These are phyloP conservation scores for Bombylius discolor DNA, from an alignment of 2,888 invertebrate species.

Conservation along the genomic window DNA sequence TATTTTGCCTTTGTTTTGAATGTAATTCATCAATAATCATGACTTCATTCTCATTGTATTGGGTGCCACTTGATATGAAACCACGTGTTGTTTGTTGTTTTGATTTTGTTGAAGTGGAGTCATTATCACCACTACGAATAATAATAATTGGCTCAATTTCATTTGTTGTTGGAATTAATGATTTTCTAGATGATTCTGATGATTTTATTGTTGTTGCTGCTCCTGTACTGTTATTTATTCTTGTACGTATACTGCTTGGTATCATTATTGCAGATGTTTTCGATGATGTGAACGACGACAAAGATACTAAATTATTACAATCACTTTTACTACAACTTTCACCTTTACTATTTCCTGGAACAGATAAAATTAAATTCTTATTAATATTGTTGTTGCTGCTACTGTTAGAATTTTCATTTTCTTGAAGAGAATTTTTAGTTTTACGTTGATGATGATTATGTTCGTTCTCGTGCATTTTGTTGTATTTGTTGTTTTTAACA, in stretches of 20 bases:
- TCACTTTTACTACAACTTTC: too few relatives aligned
- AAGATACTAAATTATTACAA: too few relatives aligned
- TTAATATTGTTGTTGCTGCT: background rate
- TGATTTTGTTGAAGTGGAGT: background rate
- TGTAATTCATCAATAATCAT: background rate
- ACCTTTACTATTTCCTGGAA: background rate
- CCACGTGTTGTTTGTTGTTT: background rate
- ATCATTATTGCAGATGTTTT: too few relatives aligned
- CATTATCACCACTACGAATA: background rate
- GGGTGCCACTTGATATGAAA: background rate
- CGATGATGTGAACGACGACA: too few relatives aligned
- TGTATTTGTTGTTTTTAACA: background rate
- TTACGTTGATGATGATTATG: too few relatives aligned
- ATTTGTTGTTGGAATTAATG: background rate
- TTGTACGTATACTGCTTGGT: too few relatives aligned
- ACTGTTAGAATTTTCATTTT: background rate
- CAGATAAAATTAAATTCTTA: background rate
- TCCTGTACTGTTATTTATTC: too few relatives aligned
- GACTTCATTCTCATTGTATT: background rate
- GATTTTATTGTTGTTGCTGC: background rate
- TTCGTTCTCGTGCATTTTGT: background rate
- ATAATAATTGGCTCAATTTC: background rate
- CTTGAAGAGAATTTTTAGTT: too few relatives aligned
- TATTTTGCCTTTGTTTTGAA: background rate
- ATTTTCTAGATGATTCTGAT: background rate